These are phyloP conservation scores for Cossypha caffra DNA, from an alignment of 2,797 vertebrate species.

Conservation along the genomic window DNA sequence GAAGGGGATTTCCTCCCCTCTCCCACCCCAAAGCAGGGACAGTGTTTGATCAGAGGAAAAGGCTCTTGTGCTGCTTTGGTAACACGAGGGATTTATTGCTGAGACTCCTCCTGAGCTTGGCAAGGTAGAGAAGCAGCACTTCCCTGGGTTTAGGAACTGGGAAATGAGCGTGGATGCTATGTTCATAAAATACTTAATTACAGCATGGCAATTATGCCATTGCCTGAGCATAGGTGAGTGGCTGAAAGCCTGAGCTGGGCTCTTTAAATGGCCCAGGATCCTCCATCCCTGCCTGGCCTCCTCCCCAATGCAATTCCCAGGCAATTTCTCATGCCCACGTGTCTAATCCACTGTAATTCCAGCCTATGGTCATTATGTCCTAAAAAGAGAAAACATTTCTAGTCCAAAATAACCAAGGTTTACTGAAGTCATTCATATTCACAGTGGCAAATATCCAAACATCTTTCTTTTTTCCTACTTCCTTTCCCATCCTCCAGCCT, in stretches of 20 bases:
- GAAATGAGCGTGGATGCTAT: neutral
- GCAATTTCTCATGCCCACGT: neutral
- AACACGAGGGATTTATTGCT: neutral
- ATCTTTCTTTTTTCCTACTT: neutral
- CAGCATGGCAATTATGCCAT: neutral
- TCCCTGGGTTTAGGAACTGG: neutral
- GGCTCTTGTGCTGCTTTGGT: neutral
- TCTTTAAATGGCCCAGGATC: fast-evolving
- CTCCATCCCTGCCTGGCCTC: neutral
- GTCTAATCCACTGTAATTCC: neutral
- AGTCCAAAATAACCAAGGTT: neutral
- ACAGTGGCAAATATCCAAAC: neutral
- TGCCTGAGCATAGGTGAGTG: neutral
- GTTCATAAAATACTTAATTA: neutral
- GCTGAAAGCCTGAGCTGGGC: neutral
- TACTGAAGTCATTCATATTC: constrained; percentile 2
- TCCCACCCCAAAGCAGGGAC: neutral
- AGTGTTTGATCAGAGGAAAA: neutral
- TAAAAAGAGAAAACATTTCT: neutral
- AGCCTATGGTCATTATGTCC: neutral
- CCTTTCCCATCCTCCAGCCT: constrained; percentile 40
- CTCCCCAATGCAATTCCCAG: neutral
- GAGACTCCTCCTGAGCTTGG: neutral
- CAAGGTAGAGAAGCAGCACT: neutral
- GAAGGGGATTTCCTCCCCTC: neutral